Percentiles rank a stretch among this genome's conserved stretches.
Conservation (phyloP, 2,888 invertebrate species). For the Drosophila neutralis region DNA sequence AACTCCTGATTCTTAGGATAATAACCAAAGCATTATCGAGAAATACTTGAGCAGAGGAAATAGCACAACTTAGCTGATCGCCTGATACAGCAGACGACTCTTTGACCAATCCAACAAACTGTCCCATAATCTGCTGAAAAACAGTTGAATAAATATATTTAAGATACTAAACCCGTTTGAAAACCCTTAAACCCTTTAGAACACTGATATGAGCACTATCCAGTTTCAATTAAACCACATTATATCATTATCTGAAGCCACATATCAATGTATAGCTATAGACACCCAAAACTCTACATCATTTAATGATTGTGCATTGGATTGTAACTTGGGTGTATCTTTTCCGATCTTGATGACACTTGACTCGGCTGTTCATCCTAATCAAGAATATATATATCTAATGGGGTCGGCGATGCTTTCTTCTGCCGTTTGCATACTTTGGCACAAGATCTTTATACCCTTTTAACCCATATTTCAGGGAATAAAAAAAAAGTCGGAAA, state of each 20-base stretch:
- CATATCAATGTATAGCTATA: background rate
- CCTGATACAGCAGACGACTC: background rate
- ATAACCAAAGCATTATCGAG: background rate
- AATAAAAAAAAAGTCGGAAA: background rate
- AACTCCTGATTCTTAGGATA: background rate
- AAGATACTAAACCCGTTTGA: background rate
- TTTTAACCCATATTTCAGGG: background rate
- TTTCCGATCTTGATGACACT: background rate
- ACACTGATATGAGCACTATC: no score
- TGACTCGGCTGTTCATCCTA: background rate
- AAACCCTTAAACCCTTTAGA: background rate
- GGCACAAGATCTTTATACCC: background rate
- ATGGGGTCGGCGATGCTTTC: background rate
- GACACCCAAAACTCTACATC: background rate
- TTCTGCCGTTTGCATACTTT: background rate
- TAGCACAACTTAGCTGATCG: background rate
- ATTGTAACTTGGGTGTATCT: background rate
- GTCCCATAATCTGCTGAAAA: background rate
- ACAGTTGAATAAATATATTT: background rate
- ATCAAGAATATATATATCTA: background rate
- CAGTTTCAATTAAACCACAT: background rate
- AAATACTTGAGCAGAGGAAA: background rate
- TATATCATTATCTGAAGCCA: background rate
- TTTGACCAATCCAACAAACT: background rate
- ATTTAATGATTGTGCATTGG: background rate